A percentile compares a stretch with the other conserved stretches of the same genome.
Conservation (phyloP, 2,888 invertebrate species). For the Pocota personata region DNA sequence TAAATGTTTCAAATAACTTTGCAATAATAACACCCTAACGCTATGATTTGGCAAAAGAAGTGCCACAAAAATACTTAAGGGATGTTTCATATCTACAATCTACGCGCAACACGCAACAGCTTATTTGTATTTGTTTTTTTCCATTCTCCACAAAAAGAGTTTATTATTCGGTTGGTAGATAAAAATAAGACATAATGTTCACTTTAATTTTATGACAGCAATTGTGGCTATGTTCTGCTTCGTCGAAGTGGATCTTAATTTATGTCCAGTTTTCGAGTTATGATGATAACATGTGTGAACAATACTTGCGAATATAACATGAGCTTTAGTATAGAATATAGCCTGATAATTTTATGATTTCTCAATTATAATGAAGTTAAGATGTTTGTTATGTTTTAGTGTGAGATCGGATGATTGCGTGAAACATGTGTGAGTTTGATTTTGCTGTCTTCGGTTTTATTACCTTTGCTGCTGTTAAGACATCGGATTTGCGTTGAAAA, state of each 20-base stretch:
- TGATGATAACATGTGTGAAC: constrained; percentile 18
- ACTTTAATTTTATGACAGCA: constrained; percentile 25
- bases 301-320: not conserved
- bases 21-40: not conserved
- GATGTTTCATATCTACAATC: not conserved
- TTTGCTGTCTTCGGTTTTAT: not conserved
- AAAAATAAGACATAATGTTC: constrained; percentile 34
- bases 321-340: too few species aligned
- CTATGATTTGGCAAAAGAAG: not conserved
- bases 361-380: not conserved
- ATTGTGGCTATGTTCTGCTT: not conserved
- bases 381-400: not conserved
- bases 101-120: not conserved
- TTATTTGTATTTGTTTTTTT: not conserved
- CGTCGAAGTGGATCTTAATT: constrained; percentile 6
- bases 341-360: constrained; percentile 9
- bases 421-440: not conserved
- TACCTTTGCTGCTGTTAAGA: not conserved
- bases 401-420: not conserved
- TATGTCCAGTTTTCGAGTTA: constrained; percentile 5
- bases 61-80: not conserved
- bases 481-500: too few species aligned
- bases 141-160: not conserved
- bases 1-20: not conserved
- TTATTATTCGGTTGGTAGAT: constrained; percentile 23